Evolutionary conservation across 2,797 vertebrate species (phyloP).

Genomic region (Danio aesculapii): DNA sequence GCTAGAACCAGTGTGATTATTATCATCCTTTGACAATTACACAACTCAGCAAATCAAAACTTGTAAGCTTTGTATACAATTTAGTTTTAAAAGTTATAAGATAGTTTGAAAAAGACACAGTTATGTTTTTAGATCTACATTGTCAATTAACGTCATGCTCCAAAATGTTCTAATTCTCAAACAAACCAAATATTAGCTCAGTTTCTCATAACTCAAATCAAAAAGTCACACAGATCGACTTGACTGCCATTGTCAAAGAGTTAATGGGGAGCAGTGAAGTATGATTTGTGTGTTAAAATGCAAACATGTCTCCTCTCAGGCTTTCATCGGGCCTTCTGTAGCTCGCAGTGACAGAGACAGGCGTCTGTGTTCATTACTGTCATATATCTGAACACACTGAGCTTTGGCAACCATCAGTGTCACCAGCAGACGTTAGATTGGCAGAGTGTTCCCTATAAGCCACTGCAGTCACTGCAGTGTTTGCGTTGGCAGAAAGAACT

Average conservation of each 20-base stretch:
- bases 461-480: background rate
- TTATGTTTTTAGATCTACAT: no score
- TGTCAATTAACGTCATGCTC: no score
- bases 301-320: slow-evolving; percentile 6
- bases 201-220: slow-evolving; percentile 17
- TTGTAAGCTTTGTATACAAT: no score
- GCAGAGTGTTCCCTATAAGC: slow-evolving; percentile 13
- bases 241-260: slow-evolving; percentile 26
- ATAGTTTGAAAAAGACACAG: no score
- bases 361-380: slow-evolving; percentile 47
- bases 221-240: slow-evolving; percentile 3
- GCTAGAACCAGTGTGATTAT: no score
- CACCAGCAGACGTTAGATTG: slow-evolving; percentile 27
- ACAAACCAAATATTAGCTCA: background rate
- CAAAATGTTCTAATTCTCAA: no score
- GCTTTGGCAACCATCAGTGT: slow-evolving; percentile 22
- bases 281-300: slow-evolving; percentile 41
- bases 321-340: slow-evolving; percentile 23
- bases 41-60: no score
- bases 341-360: slow-evolving; percentile 17
- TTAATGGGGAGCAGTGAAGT: slow-evolving; percentile 8
- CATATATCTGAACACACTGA: slow-evolving; percentile 9
- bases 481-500: background rate
- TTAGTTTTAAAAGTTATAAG: no score
- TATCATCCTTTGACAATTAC: no score